Conservation (phyloP, 2,888 invertebrate species). For the Hirtodrosophila duncani region DNA sequence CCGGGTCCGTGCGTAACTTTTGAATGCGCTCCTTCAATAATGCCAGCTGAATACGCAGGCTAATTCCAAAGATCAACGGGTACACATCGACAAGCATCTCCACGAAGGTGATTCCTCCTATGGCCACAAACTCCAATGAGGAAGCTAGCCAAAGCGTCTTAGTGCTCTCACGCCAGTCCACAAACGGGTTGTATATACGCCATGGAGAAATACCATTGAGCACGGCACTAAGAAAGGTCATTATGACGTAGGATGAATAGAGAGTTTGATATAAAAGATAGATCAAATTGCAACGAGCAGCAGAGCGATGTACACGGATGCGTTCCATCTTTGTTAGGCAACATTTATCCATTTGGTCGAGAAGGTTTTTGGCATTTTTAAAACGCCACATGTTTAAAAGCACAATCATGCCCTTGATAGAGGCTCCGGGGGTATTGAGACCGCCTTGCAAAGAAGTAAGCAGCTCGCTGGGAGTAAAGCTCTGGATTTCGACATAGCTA, state of each 20-base stretch:
- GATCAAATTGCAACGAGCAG: constrained; percentile 21
- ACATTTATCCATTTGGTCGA: constrained; percentile 24
- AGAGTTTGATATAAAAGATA: constrained; percentile 19
- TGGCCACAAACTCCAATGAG: constrained; percentile 10
- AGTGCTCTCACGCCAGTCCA: constrained; percentile 27
- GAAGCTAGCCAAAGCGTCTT: constrained; percentile 19
- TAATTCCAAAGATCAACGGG: constrained; percentile 12
- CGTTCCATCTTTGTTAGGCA: constrained; percentile 16
- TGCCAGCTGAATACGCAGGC: constrained; percentile 7
- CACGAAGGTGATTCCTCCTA: constrained; percentile 3
- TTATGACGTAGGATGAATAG: constrained; percentile 13
- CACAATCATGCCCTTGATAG: constrained; percentile 10
- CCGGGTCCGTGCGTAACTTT: constrained; percentile 10
- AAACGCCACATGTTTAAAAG: constrained; percentile 6
- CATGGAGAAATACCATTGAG: constrained; percentile 17
- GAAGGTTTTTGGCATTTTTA: neutral
- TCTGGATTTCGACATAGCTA: constrained; percentile 25
- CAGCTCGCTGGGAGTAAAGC: constrained; percentile 40
- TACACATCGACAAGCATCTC: constrained; percentile 26
- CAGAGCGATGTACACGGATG: constrained; percentile 21
- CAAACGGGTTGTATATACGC: constrained; percentile 35
- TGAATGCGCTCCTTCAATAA: constrained; percentile 4
- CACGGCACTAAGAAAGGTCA: constrained; percentile 11
- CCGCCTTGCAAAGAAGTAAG: constrained; percentile 40
- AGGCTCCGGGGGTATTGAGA: constrained; percentile 29